These are phyloP conservation scores for Hypomecis atomaria DNA, from an alignment of 2,888 invertebrate genomes.

Conservation along the genomic window DNA sequence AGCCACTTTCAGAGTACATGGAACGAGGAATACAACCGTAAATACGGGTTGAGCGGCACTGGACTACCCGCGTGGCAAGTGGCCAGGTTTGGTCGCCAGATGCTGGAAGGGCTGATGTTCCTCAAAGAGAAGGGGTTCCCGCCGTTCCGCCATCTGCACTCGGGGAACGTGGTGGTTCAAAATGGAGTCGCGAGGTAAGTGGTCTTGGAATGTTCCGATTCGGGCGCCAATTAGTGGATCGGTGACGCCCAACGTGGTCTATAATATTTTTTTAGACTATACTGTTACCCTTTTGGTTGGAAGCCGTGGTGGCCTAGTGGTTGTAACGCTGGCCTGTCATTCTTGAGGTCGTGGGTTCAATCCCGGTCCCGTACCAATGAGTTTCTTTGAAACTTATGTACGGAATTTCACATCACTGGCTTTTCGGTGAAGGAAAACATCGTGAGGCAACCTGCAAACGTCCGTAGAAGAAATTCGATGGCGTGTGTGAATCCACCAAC, in stretches of 20 bases:
- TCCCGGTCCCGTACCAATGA: too few species aligned
- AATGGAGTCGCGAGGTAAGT: slow-evolving; percentile 94
- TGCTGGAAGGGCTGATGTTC: slow-evolving; percentile 93
- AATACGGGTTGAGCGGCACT: slow-evolving; percentile 88
- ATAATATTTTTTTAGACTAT: too few species aligned
- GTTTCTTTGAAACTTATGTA: too few species aligned
- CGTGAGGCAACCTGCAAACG: too few species aligned
- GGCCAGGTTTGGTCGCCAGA: slow-evolving; percentile 94
- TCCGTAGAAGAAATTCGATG: too few species aligned
- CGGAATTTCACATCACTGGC: too few species aligned
- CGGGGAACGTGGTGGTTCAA: slow-evolving; percentile 95
- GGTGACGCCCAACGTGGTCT: slow-evolving; percentile 22
- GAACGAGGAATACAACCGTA: slow-evolving; percentile 91
- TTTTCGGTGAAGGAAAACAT: too few species aligned
- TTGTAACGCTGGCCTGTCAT: too few species aligned
- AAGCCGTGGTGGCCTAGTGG: too few species aligned
- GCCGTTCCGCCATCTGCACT: slow-evolving; percentile 93
- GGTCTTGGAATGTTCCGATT: slow-evolving; percentile 4
- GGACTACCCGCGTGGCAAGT: slow-evolving; percentile 92
- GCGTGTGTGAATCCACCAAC: too few species aligned
- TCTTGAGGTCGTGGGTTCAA: too few species aligned
- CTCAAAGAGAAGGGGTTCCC: slow-evolving; percentile 95
- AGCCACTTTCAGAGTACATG: slow-evolving; percentile 87
- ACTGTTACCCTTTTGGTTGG: too few species aligned
- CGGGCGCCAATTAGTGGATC: slow-evolving; percentile 17